Conservation (phyloP, 2,888 invertebrate genomes). For the Diploptera punctata region DNA sequence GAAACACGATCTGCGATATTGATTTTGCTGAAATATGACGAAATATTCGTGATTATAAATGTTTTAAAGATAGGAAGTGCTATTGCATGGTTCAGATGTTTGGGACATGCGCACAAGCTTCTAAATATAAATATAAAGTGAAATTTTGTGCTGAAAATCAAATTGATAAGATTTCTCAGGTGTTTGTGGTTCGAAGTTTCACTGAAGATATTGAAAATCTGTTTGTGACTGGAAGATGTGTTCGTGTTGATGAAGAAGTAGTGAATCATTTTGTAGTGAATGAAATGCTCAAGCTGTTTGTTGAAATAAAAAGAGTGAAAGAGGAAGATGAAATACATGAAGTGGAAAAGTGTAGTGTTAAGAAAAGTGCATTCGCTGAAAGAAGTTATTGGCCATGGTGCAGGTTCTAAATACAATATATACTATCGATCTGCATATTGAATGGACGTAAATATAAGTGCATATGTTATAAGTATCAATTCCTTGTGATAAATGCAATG, state of each 20-base stretch:
- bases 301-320: neutral
- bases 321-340: no score
- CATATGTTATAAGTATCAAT: no score
- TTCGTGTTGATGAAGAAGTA: neutral
- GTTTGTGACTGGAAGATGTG: neutral
- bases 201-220: neutral
- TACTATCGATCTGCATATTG: no score
- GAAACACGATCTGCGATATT: neutral
- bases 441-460: no score
- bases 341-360: no score
- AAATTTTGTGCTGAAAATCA: neutral
- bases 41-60: conserved; percentile 3
- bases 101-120: neutral
- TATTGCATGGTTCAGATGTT: neutral
- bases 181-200: neutral
- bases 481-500: no score
- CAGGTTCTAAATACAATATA: no score
- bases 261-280: neutral
- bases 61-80: neutral
- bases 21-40: neutral
- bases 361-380: no score
- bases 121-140: neutral
- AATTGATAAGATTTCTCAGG: neutral
- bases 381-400: no score
- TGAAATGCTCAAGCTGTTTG: neutral